Evolutionary conservation across 1,140 invertebrate genomes (phyloP).

Genomic region (Euborellia annulipes): DNA sequence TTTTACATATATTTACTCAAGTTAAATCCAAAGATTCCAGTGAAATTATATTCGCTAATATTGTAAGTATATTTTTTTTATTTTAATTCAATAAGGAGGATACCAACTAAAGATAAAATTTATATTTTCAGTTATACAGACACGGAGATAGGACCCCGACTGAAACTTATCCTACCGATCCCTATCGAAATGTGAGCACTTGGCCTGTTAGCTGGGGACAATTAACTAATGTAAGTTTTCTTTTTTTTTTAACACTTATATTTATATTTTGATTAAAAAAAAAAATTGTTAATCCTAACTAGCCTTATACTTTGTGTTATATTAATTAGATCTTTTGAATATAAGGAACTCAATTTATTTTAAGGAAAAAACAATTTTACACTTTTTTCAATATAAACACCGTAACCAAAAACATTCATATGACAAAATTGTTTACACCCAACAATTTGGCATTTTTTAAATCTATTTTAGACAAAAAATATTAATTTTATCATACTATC

Average conservation of each 20-base stretch:
- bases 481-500: too few species aligned
- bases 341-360: not conserved
- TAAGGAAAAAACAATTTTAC: not conserved
- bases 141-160: slow-evolving; percentile 75
- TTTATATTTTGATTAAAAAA: not conserved
- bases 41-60: too few species aligned
- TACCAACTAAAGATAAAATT: not conserved
- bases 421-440: too few species aligned
- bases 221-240: slow-evolving; percentile 51
- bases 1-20: too few species aligned
- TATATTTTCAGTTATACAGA: slow-evolving; percentile 39
- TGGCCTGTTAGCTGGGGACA: slow-evolving; percentile 68
- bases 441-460: too few species aligned
- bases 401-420: too few species aligned
- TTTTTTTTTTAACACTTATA: not conserved
- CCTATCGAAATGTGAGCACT: slow-evolving; percentile 41
- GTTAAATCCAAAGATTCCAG: too few species aligned
- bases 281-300: too few species aligned
- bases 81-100: too few species aligned
- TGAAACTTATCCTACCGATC: slow-evolving; percentile 58
- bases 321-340: not conserved
- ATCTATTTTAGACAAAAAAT: too few species aligned
- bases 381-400: too few species aligned
- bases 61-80: too few species aligned
- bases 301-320: not conserved